A percentile compares a stretch with the other conserved stretches of the same genome.
These are phyloP conservation scores for Megastigmus dorsalis DNA, from an alignment of 2,888 invertebrate species.

Conservation along the genomic window DNA sequence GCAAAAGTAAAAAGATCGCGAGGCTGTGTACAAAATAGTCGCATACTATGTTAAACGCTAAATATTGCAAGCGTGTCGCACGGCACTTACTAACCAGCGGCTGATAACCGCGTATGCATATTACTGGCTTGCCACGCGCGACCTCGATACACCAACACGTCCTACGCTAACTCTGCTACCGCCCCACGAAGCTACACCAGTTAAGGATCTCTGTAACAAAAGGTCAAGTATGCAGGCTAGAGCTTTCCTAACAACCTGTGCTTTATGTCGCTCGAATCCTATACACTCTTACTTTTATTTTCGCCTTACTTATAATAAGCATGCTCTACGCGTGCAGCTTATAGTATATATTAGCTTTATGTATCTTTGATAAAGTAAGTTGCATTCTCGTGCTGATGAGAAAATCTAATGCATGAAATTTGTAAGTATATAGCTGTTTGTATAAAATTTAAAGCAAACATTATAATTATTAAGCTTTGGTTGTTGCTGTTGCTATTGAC, in stretches of 20 bases:
- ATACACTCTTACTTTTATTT: slow-evolving; percentile 40
- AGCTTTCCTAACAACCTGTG: slow-evolving; percentile 43
- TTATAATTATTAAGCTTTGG: too few species aligned
- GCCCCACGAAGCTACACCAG: not conserved
- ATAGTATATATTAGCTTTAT: too few species aligned
- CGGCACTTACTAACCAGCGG: slow-evolving; percentile 51
- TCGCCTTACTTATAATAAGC: too few species aligned
- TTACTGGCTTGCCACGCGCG: not conserved
- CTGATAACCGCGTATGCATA: slow-evolving; percentile 56
- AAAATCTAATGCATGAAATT: too few species aligned
- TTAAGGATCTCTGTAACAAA: slow-evolving; percentile 63
- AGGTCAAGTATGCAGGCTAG: slow-evolving; percentile 71
- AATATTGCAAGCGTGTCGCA: slow-evolving; percentile 58
- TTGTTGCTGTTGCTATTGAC: too few species aligned
- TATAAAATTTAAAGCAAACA: too few species aligned
- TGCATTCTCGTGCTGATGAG: too few species aligned
- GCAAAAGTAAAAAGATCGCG: slow-evolving; percentile 64
- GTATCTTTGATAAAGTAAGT: too few species aligned
- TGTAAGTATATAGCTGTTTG: too few species aligned
- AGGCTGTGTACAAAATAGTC: slow-evolving; percentile 57
- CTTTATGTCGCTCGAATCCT: slow-evolving; percentile 51
- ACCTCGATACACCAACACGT: slow-evolving; percentile 18
- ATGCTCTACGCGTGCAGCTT: too few species aligned
- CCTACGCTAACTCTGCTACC: not conserved
- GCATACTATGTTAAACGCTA: slow-evolving; percentile 65